Evolutionary conservation across 2,888 invertebrate genomes (phyloP).

Genomic region (Atrina japonica): DNA sequence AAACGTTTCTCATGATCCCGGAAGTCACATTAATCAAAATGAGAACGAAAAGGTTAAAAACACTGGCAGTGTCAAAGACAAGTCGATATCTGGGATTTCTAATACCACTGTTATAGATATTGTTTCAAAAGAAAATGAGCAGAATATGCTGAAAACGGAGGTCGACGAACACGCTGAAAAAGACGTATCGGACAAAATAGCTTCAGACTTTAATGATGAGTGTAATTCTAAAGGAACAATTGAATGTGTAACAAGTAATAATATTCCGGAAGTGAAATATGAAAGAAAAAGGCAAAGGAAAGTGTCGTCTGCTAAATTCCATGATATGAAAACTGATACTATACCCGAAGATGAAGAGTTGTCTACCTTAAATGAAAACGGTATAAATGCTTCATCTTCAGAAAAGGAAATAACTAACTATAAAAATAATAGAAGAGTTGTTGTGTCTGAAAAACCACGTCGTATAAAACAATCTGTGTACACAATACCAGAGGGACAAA

Average conservation of each 20-base stretch:
- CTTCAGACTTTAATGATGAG: neutral
- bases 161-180: neutral
- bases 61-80: too few species aligned
- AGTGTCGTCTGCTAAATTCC: neutral
- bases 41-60: too few species aligned
- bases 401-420: too few species aligned
- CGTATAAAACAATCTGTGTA: too few species aligned
- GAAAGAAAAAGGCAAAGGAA: neutral
- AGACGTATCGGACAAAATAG: neutral
- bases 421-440: too few species aligned
- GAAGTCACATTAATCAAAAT: too few species aligned
- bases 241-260: neutral
- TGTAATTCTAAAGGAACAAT: neutral
- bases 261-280: neutral
- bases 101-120: too few species aligned
- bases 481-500: too few species aligned
- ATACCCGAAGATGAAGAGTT: slow-evolving; percentile 23
- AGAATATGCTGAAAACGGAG: neutral
- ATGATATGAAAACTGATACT: slow-evolving; percentile 1
- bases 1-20: too few species aligned
- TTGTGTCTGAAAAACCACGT: too few species aligned
- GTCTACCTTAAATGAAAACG: neutral
- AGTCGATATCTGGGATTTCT: too few species aligned
- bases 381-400: too few species aligned
- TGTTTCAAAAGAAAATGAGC: neutral